Base-by-base conservation (phyloP, 2,113 vertebrate species). In the Gavialis gangeticus region DNA sequence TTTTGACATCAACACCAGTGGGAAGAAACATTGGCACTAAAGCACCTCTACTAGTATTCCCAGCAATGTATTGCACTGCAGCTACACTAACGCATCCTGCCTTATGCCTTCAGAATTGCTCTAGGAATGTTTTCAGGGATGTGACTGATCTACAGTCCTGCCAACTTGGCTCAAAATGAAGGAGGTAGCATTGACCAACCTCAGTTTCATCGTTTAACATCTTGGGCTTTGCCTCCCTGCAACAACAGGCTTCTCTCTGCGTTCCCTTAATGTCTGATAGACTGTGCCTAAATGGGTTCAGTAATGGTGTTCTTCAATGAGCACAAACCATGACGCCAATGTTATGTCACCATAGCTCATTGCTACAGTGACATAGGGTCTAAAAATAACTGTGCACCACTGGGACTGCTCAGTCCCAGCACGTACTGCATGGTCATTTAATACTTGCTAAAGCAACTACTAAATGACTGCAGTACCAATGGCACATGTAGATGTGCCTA, bases 1-100 rank as follows among this genome's bases (percentile, higher is more conserved):
- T 95, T 96, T 67, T 85, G 86, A 93, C 91, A 81, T 1, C 85
- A 82, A 83, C 86, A 92, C 96, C 95, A 95, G 91, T 95, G 46
- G 27, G 71, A 92, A 84, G 82, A 12, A 21, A 76, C n/a, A 37
- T 73, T 30, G 34, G 69, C 19, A 90, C 83, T 82, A 85, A 88
- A 84, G 64, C 28, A 90, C 57, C 93, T 90, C 71, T 27, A 63
- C 46, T 82, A 89, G 8, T 83, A 84, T 94, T 96, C 94, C 90
- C 90, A n/a, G 64, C 64, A 67, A 16, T 30, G 16, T n/a, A 30
- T 15, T 85, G 67, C n/a, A 55, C 69, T 71, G 56, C 85, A 16
- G 69, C 56, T 81, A 75, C 84, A 75, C 82, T 85, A 90, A 91
- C 82, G 62, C 59, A 71, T 88, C 81, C 66, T 85, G 16, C 79